Evolutionary conservation across 2,888 invertebrate genomes (phyloP), one percentile per base, ranked within the genome.

Genomic region (Tolmerus cingulatus): DNA sequence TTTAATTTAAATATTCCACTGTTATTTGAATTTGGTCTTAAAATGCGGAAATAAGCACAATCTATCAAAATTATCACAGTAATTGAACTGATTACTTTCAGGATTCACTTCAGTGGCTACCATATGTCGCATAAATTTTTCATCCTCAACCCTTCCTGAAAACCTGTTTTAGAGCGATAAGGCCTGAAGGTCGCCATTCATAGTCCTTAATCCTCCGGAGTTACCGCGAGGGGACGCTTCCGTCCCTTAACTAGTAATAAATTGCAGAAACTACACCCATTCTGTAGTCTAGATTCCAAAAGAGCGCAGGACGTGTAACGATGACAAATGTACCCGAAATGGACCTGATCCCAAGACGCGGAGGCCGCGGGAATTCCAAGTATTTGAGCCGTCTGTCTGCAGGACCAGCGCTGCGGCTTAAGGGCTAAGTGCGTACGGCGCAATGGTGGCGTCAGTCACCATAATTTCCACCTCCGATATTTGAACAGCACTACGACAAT

Each of bases 401-500:
- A 66, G 12, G 43, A 14, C 66, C 12, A n/a, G n/a, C n/a, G 5
- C 19, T 51, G 3, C 16, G 3, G 3, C 66, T 23, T 5, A 66
- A 16, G 66, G 66, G 66, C 19, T 66, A 66, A 66, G 66, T 66
- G 66, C 66, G 66, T 66, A 66, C 66, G 66, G 66, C 66, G 66
- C 27, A 66, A 66, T 66, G 57, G 19, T 82, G 82, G 82, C 82
- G 82, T 82, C 82, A 82, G 30, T 82, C 66, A 23, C n/a, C 16
- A 82, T 82, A 55, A 30, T 55, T 82, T 55, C 57, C 82, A 82
- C 82, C 55, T 57, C 55, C 27, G 82, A 66, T 57, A 57, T 82
- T 82, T 82, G 82, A 82, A 66, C 82, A 66, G 19, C 66, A 37
- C 51, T 81, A 55, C 27, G 81, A 81, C 81, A 57, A 51, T 82